Evolutionary conservation across 2,113 vertebrate genomes (phyloP).

Genomic region (Apistogramma diplotaenia): DNA sequence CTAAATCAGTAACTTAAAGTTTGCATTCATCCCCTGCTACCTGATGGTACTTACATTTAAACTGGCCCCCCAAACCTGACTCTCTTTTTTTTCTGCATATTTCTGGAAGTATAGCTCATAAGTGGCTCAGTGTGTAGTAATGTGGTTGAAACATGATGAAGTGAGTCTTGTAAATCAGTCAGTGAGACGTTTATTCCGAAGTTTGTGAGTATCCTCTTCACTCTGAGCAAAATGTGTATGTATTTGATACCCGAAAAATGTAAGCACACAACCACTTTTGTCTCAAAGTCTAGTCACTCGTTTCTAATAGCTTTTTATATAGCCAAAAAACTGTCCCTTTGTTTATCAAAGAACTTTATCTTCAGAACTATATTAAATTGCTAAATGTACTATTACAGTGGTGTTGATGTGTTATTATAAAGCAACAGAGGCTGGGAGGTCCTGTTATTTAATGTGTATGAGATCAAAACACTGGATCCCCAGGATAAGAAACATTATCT

Average conservation of each 20-base stretch:
- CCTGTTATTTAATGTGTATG: neutral
- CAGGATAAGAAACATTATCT: neutral
- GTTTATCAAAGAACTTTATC: constrained; percentile 78
- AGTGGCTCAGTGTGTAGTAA: constrained; percentile 75
- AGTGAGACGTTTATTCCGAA: constrained; percentile 67
- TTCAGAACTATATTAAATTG: constrained; percentile 74
- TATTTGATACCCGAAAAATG: constrained; percentile 73
- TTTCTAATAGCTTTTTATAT: constrained; percentile 82
- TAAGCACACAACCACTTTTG: constrained; percentile 71
- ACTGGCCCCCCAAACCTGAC: constrained; percentile 44
- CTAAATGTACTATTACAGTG: constrained; percentile 54
- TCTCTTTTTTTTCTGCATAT: constrained; percentile 60
- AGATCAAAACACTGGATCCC: neutral
- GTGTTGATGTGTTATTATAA: neutral
- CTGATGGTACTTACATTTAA: constrained; percentile 4
- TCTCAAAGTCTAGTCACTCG: constrained; percentile 70
- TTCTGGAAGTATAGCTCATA: constrained; percentile 67
- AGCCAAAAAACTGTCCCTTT: constrained; percentile 74
- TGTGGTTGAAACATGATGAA: constrained; percentile 75
- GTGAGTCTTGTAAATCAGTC: constrained; percentile 76
- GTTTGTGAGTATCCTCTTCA: constrained; percentile 66
- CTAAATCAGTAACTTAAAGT: neutral
- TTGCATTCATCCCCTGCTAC: neutral
- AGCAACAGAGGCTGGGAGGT: neutral
- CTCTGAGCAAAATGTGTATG: constrained; percentile 67